Evolutionary conservation across 2,888 invertebrate species (phyloP).

Genomic region (Allygus modestus): DNA sequence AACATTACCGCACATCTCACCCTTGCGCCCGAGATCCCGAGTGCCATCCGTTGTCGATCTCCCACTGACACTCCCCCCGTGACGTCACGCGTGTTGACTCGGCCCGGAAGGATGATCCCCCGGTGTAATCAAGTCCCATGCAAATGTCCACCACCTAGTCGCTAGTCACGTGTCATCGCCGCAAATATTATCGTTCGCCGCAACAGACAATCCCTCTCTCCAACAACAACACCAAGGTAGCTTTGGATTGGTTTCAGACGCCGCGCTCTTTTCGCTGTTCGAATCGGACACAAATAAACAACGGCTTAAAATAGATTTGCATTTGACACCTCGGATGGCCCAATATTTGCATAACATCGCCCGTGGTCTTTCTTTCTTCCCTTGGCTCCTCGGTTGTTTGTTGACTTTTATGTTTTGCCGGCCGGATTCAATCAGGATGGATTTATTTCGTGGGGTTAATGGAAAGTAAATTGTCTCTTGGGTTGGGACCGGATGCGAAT

Average conservation of each 20-base stretch:
- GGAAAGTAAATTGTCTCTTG: conserved; percentile 20
- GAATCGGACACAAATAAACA: conserved; percentile 55
- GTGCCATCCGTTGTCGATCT: no score
- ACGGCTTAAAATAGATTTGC: conserved; percentile 58
- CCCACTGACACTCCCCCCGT: not conserved
- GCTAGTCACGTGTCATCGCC: conserved; percentile 27
- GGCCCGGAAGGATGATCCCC: not conserved
- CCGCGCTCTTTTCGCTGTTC: conserved; percentile 27
- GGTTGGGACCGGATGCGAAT: not conserved
- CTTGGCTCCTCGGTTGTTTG: not conserved
- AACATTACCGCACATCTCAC: no score
- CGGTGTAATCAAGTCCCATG: not conserved
- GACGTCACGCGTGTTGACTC: not conserved
- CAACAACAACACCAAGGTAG: conserved; percentile 30
- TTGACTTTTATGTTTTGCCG: conserved; percentile 43
- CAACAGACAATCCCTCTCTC: conserved; percentile 42
- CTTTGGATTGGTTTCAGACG: conserved; percentile 13
- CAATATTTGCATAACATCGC: conserved; percentile 53
- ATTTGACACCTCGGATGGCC: conserved; percentile 43
- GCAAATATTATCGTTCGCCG: conserved; percentile 61
- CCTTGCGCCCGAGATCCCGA: no score
- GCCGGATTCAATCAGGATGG: conserved; percentile 3
- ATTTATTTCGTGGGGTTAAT: conserved; percentile 26
- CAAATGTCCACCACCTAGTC: conserved; percentile 4
- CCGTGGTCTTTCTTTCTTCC: conserved; percentile 31